Evolutionary conservation across 1,140 invertebrate genomes (phyloP), one percentile per base, ranked within the genome.

Genomic region (Hylaeus anthracinus): DNA sequence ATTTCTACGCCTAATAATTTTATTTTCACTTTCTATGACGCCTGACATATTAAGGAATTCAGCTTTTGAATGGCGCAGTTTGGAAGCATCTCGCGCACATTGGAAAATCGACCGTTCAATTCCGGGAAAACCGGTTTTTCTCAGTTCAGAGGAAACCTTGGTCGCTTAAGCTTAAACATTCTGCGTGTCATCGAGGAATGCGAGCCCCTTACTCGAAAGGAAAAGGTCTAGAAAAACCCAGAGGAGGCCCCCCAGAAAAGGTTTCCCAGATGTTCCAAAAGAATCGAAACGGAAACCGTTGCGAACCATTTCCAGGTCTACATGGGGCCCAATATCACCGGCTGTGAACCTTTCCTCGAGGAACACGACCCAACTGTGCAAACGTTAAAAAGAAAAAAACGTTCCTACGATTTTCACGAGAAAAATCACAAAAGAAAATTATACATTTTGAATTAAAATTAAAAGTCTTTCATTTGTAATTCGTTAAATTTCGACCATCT

Each of bases 101-200:
- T 81, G 79, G 74, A 45, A 82, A 82, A 82, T 60, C 56, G 61
- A 41, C 43, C 53, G 43, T 48, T 73, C 48, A 6, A n/a, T 58
- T 71, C 45, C 5, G 48, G 65, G 80, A 53, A 77, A 82, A 77
- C 66, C 45, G 80, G 67, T 78, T 81, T 82, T 9, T 26, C 43
- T 72, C 12, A n/a, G 56, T 48, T 61, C n/a, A 63, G 51, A 56
- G 45, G 15, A 70, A 55, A 9, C 14, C 39, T 48, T 45, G 45
- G 37, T 51, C 55, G 45, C 26, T 43, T 9, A 26, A 37, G 5
- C 58, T 53, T 41, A 43, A 70, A 60, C 58, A 63, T 81, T 77
- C 61, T 26, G 66, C 60, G 65, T 53, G 60, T 71, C 79, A 77
- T 71, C 53, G 12, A 71, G 66, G 79, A 81, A 81, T 77, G 79